Conservation (phyloP, 2,797 vertebrate species). For the Propithecus deckenii region DNA sequence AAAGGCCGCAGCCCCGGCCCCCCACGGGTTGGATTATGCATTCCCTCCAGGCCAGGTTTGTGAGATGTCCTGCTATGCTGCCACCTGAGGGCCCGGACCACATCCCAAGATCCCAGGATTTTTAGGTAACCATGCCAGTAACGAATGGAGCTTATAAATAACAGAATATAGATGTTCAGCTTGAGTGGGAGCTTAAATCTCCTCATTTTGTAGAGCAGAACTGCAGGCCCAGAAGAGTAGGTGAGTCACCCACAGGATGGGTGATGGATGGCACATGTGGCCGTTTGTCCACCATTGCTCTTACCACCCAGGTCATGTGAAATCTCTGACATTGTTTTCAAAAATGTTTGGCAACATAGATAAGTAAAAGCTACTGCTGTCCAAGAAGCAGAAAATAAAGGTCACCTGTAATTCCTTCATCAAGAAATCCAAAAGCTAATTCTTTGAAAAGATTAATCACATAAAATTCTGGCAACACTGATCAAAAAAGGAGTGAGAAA, state of each 20-base stretch:
- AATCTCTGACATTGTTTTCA: background rate
- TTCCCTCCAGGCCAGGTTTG: background rate
- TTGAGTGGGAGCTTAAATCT: background rate
- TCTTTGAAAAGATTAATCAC: background rate
- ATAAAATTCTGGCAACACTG: background rate
- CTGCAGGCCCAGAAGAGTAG: background rate
- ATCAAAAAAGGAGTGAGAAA: background rate
- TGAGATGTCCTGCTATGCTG: background rate
- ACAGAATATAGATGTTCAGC: background rate
- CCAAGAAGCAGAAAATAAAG: background rate
- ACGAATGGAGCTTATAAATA: background rate
- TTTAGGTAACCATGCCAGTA: background rate
- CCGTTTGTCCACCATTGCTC: background rate
- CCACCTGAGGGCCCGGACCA: background rate
- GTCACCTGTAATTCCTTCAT: background rate
- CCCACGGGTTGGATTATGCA: fast-evolving
- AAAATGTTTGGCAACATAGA: background rate
- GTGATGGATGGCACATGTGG: background rate
- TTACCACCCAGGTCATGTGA: background rate
- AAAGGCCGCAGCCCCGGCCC: background rate
- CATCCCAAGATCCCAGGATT: background rate
- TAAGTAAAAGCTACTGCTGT: background rate
- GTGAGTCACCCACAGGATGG: background rate
- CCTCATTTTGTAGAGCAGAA: background rate
- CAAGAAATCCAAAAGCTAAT: background rate